Evolutionary conservation across 2,113 vertebrate species (phyloP).

Genomic region (Butorides virescens): DNA sequence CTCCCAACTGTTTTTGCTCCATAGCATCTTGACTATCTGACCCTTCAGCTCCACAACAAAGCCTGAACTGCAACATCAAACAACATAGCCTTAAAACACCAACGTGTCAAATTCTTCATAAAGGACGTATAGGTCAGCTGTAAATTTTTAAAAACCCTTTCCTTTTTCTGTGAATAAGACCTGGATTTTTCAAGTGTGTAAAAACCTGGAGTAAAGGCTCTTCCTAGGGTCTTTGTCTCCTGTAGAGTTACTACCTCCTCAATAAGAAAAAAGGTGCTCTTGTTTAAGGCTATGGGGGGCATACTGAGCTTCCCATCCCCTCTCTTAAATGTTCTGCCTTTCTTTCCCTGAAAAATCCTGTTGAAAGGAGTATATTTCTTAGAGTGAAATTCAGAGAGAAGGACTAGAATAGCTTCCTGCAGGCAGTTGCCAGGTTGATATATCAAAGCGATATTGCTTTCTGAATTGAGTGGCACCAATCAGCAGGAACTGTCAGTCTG

Average conservation of each 20-base stretch:
- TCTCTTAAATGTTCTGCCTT: conserved; percentile 38
- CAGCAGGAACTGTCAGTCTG: conserved; percentile 63
- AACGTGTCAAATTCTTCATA: conserved; percentile 3
- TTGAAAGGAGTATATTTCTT: conserved; percentile 47
- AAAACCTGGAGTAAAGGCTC: conserved; percentile 18
- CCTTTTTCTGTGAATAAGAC: not conserved
- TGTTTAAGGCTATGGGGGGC: conserved; percentile 7
- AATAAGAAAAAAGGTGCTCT: conserved; percentile 47
- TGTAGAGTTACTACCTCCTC: conserved; percentile 48
- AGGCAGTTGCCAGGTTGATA: conserved; percentile 57
- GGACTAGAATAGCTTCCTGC: conserved; percentile 62
- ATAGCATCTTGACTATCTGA: not conserved
- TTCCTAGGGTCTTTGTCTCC: conserved; percentile 15
- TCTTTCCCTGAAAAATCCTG: conserved; percentile 30
- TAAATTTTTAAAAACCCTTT: not conserved
- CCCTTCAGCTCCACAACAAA: not conserved
- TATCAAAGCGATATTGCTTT: conserved; percentile 57
- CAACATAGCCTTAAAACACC: not conserved
- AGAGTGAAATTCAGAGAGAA: conserved; percentile 45
- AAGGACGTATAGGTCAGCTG: not conserved
- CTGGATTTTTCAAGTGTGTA: conserved; percentile 5
- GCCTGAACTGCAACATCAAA: conserved; percentile 28
- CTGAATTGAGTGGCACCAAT: conserved; percentile 62
- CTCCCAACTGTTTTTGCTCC: not conserved
- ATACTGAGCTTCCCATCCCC: conserved; percentile 20